A percentile compares a stretch with the other conserved stretches of the same genome.
phyloP scores from a whole-genome alignment of 2,797 vertebrate species.

The Macropodus opercularis region DNA sequence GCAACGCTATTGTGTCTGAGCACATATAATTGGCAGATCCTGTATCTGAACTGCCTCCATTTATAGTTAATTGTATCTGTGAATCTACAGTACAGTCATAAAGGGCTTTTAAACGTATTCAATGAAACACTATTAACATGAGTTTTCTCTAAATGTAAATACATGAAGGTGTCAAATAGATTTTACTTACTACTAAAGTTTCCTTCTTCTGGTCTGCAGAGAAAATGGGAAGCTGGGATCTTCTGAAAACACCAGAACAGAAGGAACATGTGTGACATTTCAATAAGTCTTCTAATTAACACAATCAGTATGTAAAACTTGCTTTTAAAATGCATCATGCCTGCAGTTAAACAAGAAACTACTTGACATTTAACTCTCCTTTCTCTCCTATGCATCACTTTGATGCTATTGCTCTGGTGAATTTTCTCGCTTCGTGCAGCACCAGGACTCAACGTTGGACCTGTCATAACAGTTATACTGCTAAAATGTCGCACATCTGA shows the following conservation, averaged over 20 bases:
- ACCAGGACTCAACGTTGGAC: constrained; percentile 41
- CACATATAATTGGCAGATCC: constrained; percentile 73
- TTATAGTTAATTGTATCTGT: constrained; percentile 51
- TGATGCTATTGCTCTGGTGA: constrained; percentile 18
- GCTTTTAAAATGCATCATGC: not conserved
- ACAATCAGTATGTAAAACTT: constrained; percentile 5
- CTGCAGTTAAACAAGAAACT: constrained; percentile 6
- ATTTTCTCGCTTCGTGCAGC: constrained; percentile 54
- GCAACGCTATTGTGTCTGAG: constrained; percentile 62
- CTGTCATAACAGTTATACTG: constrained; percentile 66
- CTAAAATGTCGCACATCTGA: constrained; percentile 66
- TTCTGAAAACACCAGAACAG: constrained; percentile 7
- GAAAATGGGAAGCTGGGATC: constrained; percentile 11
- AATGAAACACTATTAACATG: constrained; percentile 27
- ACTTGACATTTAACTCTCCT: constrained; percentile 19
- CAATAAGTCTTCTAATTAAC: not conserved
- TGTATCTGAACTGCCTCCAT: constrained; percentile 66
- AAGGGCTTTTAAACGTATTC: constrained; percentile 44
- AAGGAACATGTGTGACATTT: not conserved
- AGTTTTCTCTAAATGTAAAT: constrained; percentile 16
- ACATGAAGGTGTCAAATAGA: constrained; percentile 17
- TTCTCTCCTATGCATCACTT: constrained; percentile 17
- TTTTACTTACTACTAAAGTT: too few species aligned
- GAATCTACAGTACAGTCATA: constrained; percentile 39
- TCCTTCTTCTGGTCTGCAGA: not conserved